Conservation (phyloP, 2,113 vertebrate species). For the Tragelaphus imberbis region DNA sequence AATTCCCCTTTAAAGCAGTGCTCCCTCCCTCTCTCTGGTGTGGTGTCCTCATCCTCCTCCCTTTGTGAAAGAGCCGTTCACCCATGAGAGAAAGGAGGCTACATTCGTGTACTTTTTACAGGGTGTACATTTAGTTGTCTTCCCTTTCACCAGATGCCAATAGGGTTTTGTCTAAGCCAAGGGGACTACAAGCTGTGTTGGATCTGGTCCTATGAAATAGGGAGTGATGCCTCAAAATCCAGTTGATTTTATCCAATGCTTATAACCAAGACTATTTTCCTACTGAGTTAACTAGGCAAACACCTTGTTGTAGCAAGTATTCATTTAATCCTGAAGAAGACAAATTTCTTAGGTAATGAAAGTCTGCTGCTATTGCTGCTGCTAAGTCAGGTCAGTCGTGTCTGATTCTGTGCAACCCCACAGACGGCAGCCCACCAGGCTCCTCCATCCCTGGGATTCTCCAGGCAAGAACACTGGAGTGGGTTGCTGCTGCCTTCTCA, state of each 20-base stretch:
- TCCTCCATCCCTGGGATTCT: no score
- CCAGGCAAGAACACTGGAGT: no score
- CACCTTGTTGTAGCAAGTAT: neutral
- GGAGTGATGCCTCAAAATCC: neutral
- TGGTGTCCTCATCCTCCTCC: neutral
- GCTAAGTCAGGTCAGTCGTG: no score
- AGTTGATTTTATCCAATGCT: neutral
- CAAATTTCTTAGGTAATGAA: neutral
- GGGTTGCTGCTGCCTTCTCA: no score
- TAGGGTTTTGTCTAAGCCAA: neutral
- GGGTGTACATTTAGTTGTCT: neutral
- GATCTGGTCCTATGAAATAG: neutral
- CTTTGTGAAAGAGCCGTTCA: neutral
- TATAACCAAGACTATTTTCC: neutral
- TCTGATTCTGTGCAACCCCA: rapidly evolving
- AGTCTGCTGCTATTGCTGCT: neutral
- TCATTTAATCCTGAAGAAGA: neutral
- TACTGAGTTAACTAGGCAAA: neutral
- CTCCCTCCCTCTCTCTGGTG: neutral
- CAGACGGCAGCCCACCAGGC: no score
- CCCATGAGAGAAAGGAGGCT: neutral
- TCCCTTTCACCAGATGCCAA: neutral
- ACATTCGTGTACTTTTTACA: neutral
- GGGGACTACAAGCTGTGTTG: neutral
- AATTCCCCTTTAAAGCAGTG: neutral